phyloP scores from a whole-genome alignment of 2,797 vertebrate genomes.

The Steatocranus sp. region DNA sequence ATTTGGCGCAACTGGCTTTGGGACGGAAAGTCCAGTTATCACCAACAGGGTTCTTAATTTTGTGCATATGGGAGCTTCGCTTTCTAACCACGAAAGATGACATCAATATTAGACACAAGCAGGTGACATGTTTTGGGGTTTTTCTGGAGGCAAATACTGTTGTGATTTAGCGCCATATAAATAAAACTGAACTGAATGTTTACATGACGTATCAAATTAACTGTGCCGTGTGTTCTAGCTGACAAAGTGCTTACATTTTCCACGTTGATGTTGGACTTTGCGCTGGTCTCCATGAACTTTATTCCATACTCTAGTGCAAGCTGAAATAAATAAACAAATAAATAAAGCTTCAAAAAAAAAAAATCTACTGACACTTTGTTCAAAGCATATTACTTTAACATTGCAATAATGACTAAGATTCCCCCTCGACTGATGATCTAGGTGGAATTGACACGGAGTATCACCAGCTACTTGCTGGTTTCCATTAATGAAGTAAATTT shows the following conservation, averaged over 20 bases:
- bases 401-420: not conserved
- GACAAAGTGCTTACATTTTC: constrained; percentile 84
- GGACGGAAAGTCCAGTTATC: not conserved
- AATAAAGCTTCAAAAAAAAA: not conserved
- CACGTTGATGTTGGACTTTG: constrained; percentile 97
- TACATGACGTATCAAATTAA: not conserved
- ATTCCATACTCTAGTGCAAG: constrained; percentile 93
- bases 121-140: not conserved
- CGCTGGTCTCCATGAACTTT: constrained; percentile 99
- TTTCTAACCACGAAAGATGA: not conserved
- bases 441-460: not conserved
- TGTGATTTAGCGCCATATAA: not conserved
- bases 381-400: not conserved
- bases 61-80: not conserved
- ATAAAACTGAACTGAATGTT: not conserved
- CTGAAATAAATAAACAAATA: constrained; percentile 58
- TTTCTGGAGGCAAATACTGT: not conserved
- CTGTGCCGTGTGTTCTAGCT: not conserved
- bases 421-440: not conserved
- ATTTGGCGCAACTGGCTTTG: not conserved
- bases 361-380: not conserved
- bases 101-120: not conserved
- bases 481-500: not conserved
- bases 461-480: not conserved
- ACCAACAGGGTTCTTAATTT: not conserved